Percentiles rank a stretch among this genome's conserved stretches.
These are phyloP conservation scores for Crambe crambe DNA, from an alignment of 37 sponge, comb jelly and placozoan species.

Conservation along the genomic window DNA sequence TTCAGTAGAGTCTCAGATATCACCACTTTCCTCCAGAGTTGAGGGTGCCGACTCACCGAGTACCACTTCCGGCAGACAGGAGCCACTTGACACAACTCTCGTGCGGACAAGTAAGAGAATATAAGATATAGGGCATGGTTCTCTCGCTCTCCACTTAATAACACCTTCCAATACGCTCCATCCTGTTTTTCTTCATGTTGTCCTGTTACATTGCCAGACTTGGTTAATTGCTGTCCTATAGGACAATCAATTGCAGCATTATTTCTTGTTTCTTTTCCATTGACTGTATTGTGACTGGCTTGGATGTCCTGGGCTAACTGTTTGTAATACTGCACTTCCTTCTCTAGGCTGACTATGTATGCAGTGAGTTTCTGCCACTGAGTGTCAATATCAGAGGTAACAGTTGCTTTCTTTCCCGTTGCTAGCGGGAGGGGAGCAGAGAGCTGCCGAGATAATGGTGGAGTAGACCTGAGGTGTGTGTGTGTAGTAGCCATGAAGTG, in stretches of 20 bases:
- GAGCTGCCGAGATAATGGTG: neutral
- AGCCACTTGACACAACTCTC: constrained; percentile 46
- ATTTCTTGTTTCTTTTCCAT: neutral
- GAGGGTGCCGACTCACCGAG: constrained; percentile 37
- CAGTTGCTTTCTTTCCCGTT: neutral
- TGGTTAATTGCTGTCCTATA: neutral
- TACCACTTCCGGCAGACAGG: constrained; percentile 54
- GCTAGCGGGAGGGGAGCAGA: neutral
- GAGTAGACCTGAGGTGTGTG: neutral
- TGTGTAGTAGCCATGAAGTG: too few relatives aligned
- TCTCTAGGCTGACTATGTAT: constrained; percentile 46
- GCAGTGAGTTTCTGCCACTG: constrained; percentile 30
- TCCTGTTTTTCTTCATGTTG: neutral
- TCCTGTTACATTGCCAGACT: neutral
- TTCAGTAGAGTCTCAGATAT: constrained; percentile 33
- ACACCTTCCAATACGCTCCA: constrained; percentile 13
- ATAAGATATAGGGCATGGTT: constrained; percentile 38
- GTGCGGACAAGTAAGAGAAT: constrained; percentile 36
- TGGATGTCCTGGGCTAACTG: constrained; percentile 12
- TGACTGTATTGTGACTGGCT: neutral
- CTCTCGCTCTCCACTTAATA: constrained; percentile 1
- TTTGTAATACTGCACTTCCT: constrained; percentile 30
- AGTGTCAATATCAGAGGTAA: neutral
- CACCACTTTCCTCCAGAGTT: constrained; percentile 49
- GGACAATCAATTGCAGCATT: neutral